A percentile compares a stretch with the other conserved stretches of the same genome.
phyloP scores from a whole-genome alignment of 2,888 invertebrate species.

The Caenorhabditis uteleia region DNA sequence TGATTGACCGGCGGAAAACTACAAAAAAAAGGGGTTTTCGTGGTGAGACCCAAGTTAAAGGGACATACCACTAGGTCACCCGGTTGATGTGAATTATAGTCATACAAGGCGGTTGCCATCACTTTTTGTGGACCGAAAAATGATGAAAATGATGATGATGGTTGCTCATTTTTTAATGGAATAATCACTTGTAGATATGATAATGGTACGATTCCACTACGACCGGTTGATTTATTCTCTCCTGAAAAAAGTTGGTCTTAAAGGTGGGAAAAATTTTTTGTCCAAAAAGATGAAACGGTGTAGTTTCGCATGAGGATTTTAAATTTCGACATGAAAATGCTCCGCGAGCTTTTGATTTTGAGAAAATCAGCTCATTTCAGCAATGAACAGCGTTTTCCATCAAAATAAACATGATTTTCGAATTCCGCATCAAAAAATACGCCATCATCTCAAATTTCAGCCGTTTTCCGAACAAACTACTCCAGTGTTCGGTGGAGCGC shows the following conservation, averaged over 20 bases:
- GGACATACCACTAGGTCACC: conserved; percentile 50
- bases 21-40: conserved; percentile 21
- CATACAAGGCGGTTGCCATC: conserved; percentile 57
- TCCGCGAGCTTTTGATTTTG: too few relatives aligned
- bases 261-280: background rate
- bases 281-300: too few relatives aligned
- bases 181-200: conserved; percentile 58
- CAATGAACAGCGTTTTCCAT: too few relatives aligned
- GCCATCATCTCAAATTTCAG: too few relatives aligned
- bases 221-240: conserved; percentile 40
- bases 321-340: too few relatives aligned
- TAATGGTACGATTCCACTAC: conserved; percentile 59
- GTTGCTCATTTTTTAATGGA: conserved; percentile 40
- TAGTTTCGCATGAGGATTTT: too few relatives aligned
- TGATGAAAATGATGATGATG: conserved; percentile 12
- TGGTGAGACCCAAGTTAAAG: too few relatives aligned
- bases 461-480: too few relatives aligned
- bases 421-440: too few relatives aligned
- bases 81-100: conserved; percentile 54
- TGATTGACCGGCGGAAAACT: conserved; percentile 55
- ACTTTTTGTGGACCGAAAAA: conserved; percentile 1
- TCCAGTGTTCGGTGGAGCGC: too few relatives aligned
- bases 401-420: too few relatives aligned
- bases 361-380: too few relatives aligned
- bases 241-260: conserved; percentile 21